phyloP scores from a whole-genome alignment of 2,797 vertebrate species.

The Eurystomus glaucurus region DNA sequence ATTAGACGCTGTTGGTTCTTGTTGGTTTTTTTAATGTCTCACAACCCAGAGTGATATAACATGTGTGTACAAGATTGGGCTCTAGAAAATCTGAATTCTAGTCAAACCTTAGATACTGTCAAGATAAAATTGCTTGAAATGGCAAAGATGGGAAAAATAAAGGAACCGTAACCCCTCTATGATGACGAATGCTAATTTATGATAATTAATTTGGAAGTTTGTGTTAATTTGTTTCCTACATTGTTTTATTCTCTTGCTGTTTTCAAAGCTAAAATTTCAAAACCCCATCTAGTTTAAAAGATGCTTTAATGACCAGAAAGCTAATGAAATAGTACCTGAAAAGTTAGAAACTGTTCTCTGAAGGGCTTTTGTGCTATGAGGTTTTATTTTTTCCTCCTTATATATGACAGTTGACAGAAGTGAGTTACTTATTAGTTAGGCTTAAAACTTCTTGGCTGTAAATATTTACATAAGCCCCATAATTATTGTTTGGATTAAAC shows the following conservation, averaged over 20 bases:
- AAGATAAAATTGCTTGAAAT: not conserved
- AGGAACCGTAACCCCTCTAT: not conserved
- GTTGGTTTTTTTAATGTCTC: not conserved
- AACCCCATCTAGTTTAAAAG: not conserved
- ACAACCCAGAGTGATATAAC: not conserved
- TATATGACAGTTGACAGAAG: not conserved
- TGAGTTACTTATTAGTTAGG: not conserved
- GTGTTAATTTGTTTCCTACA: not conserved
- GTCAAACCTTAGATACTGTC: not conserved
- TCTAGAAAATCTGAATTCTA: not conserved
- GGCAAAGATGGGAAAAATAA: not conserved
- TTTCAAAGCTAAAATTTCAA: not conserved
- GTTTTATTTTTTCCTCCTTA: not conserved
- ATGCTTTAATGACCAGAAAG: not conserved
- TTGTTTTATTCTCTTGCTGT: not conserved
- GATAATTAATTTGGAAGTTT: not conserved
- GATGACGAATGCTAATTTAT: not conserved
- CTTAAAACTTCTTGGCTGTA: not conserved
- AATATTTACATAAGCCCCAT: not conserved
- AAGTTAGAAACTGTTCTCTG: not conserved
- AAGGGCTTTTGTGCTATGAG: rapidly evolving
- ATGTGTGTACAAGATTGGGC: not conserved
- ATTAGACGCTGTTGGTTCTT: not conserved
- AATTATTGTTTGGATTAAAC: not conserved
- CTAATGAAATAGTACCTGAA: not conserved